These are phyloP conservation scores for Typhlichthys eigenmanni DNA, from an alignment of 2,797 vertebrate species.

Conservation along the genomic window DNA sequence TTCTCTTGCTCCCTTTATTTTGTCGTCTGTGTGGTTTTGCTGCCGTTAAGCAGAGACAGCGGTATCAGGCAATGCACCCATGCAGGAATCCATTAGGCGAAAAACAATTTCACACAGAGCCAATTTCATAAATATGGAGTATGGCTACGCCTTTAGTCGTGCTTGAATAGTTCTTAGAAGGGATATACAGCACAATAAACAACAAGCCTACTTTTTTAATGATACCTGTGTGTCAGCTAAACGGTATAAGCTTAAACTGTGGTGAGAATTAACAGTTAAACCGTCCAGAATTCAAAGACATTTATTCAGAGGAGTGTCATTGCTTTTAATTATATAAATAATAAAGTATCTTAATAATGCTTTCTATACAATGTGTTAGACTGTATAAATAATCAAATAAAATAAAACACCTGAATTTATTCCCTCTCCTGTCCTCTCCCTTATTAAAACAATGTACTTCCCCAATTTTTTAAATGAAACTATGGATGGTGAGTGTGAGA, in stretches of 20 bases:
- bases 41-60: slow-evolving; percentile 69
- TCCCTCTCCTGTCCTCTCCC: too few relatives aligned
- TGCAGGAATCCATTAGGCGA: slow-evolving; percentile 83
- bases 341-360: slow-evolving; percentile 7
- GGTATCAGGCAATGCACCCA: slow-evolving; percentile 75
- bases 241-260: slow-evolving; percentile 49
- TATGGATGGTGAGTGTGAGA: too few relatives aligned
- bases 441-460: too few relatives aligned
- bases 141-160: slow-evolving; percentile 75
- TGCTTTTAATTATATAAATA: slow-evolving; percentile 8
- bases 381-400: slow-evolving; percentile 14
- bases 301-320: neutral
- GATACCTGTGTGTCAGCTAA: slow-evolving; percentile 61
- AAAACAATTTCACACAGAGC: slow-evolving; percentile 86
- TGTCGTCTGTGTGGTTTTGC: slow-evolving; percentile 59
- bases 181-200: slow-evolving; percentile 81
- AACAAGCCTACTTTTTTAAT: slow-evolving; percentile 67
- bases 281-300: too few relatives aligned
- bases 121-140: slow-evolving; percentile 88
- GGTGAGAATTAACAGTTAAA: too few relatives aligned
- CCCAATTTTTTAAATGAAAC: too few relatives aligned
- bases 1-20: slow-evolving; percentile 40
- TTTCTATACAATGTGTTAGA: slow-evolving; percentile 8
- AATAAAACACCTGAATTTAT: too few relatives aligned
- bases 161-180: slow-evolving; percentile 77